Evolutionary conservation across 1,140 invertebrate species (phyloP), one percentile per base, ranked within the genome.

Genomic region (Zaprionus inermis): DNA sequence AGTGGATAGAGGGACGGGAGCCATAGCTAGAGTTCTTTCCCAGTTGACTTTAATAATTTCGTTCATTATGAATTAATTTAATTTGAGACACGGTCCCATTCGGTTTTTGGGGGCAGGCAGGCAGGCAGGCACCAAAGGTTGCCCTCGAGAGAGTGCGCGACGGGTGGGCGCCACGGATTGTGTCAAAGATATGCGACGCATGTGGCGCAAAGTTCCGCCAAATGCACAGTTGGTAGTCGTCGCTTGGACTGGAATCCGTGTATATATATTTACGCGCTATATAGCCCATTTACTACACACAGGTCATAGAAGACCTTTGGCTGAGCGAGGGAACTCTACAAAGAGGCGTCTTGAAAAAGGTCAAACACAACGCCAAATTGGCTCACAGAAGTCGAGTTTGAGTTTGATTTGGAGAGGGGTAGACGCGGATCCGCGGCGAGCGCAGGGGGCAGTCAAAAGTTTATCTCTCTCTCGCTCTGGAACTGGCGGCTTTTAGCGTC

Each of bases 11-110:
- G 18, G 11, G 16, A 9, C 1, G 46, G 52, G 28, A 49, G 10
- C 14, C 60, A 20, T 52, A 68, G n/a, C 28, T 60, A 36, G 32
- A 41, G 18, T 55, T 67, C 46, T 67, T 22, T 14, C 28, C 28
- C n/a, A 49, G 56, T 72, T 46, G 84, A 63, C 72, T 86, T 80
- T 86, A 86, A 86, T 88, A 88, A 86, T 88, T 86, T 76, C 72
- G 70, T 89, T 88, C 76, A 89, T 88, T 86, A 86, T 86, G 84
- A 88, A 86, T 88, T 86, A 83, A 86, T 86, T 86, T 88, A 83
- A 83, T 83, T 84, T 66, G 81, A 80, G 77, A 59, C 61, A 71
- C 63, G 61, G 61, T 61, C 65, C 65, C 71, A 34, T 49, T 49
- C 44, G 10, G 44, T 49, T 49, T 22, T 49, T 28, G 56, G 41